Percentiles rank a stretch among this genome's conserved stretches.
Conservation (phyloP, 2,797 vertebrate genomes). For the Pipistrellus kuhlii region DNA sequence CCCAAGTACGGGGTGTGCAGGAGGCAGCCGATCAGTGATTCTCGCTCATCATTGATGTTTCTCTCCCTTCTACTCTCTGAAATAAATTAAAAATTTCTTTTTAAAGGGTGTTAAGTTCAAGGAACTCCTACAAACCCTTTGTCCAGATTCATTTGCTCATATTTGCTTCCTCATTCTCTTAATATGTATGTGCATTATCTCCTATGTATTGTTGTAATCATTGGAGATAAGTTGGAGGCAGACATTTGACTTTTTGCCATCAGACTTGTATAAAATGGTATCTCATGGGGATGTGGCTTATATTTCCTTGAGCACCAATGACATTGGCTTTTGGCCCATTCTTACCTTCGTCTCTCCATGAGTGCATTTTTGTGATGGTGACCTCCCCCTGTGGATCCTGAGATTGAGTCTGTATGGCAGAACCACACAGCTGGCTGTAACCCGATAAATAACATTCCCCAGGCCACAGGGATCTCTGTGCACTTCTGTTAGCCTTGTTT, state of each 20-base stretch:
- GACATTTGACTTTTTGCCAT: slow-evolving; percentile 4
- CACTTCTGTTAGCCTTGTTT: slow-evolving; percentile 3
- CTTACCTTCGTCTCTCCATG: neutral
- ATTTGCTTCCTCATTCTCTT: neutral
- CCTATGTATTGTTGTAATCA: neutral
- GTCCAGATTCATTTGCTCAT: neutral
- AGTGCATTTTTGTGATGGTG: neutral
- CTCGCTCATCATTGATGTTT: too few species aligned
- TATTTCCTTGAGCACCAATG: neutral
- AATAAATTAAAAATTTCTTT: too few species aligned
- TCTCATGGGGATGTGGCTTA: neutral
- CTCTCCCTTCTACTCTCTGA: too few species aligned
- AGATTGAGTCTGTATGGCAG: neutral
- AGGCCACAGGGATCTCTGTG: neutral
- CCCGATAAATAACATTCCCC: neutral
- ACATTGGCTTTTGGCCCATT: neutral
- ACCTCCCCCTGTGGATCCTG: neutral
- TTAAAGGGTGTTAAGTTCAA: neutral
- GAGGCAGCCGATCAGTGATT: too few species aligned
- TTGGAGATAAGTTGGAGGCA: neutral
- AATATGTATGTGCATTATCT: neutral
- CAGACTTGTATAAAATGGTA: neutral
- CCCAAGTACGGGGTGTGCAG: too few species aligned
- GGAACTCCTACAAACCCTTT: neutral
- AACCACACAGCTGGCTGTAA: neutral